A percentile compares a stretch with the other conserved stretches of the same genome.
phyloP scores from a whole-genome alignment of 1,140 invertebrate genomes.

The Coptotermes formosanus region DNA sequence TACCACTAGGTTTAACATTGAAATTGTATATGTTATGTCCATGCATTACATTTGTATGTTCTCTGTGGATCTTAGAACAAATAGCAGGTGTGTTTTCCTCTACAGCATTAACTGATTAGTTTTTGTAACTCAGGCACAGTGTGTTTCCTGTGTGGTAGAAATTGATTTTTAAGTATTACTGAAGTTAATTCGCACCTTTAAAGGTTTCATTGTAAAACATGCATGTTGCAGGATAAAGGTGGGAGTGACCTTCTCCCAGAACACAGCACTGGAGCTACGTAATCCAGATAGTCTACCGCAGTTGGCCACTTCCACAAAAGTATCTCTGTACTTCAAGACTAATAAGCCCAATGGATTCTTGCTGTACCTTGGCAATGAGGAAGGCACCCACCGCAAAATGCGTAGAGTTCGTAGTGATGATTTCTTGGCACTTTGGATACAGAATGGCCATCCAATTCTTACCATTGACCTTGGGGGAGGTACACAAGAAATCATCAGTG shows the following conservation, averaged over 20 bases:
- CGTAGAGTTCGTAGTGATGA: constrained; percentile 66
- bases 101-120: too few relatives aligned
- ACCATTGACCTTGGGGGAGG: constrained; percentile 88
- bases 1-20: too few relatives aligned
- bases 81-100: too few relatives aligned
- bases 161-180: too few relatives aligned
- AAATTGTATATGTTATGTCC: too few relatives aligned
- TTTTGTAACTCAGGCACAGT: too few relatives aligned
- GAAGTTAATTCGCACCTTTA: too few relatives aligned
- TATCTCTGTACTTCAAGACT: constrained; percentile 86
- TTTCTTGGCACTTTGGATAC: constrained; percentile 89
- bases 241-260: constrained; percentile 81
- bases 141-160: too few relatives aligned
- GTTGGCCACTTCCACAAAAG: constrained; percentile 79
- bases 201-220: too few relatives aligned
- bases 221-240: constrained; percentile 61
- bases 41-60: too few relatives aligned
- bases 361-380: constrained; percentile 86
- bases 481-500: constrained; percentile 67
- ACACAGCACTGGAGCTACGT: constrained; percentile 79
- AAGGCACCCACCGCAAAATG: constrained; percentile 59
- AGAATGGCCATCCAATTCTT: constrained; percentile 82
- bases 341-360: constrained; percentile 77
- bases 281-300: constrained; percentile 80
- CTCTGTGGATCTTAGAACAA: too few relatives aligned